Conservation (phyloP, 2,113 vertebrate species). For the Pontoporia blainvillei region DNA sequence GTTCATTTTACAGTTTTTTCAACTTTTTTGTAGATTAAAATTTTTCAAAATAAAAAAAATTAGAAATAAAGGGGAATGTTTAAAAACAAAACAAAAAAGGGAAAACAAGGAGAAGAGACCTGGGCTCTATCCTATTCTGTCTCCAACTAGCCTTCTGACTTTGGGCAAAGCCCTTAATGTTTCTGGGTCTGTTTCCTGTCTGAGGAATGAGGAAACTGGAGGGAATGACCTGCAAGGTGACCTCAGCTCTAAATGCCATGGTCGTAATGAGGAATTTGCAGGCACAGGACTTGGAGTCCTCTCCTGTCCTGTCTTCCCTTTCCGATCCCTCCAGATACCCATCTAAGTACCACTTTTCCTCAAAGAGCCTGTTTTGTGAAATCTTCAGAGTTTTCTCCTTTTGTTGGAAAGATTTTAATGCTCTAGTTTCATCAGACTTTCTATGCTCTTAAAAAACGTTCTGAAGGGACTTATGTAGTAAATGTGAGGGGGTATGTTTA, state of each 20-base stretch:
- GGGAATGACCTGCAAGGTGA: not conserved
- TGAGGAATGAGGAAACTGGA: not conserved
- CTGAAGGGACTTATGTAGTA: not conserved
- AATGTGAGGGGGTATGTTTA: not conserved
- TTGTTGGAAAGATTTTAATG: not conserved
- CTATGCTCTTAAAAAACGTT: not conserved
- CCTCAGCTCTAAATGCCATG: not conserved
- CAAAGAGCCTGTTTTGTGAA: not conserved
- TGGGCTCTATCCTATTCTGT: too few species aligned
- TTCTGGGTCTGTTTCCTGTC: not conserved
- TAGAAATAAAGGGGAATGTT: not conserved
- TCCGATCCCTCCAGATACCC: too few species aligned
- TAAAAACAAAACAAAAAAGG: not conserved
- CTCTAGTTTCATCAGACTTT: not conserved
- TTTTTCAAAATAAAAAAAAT: not conserved
- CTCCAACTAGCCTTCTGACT: not conserved
- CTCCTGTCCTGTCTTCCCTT: fast-evolving
- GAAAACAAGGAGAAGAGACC: not conserved
- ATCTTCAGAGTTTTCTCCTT: not conserved
- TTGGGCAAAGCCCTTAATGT: not conserved
- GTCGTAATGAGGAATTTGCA: not conserved
- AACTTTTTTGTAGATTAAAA: not conserved
- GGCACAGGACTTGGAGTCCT: fast-evolving
- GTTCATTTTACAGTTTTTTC: not conserved
- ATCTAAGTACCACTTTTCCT: not conserved